Conservation (phyloP, 2,888 invertebrate genomes). For the Andrena dorsata region DNA sequence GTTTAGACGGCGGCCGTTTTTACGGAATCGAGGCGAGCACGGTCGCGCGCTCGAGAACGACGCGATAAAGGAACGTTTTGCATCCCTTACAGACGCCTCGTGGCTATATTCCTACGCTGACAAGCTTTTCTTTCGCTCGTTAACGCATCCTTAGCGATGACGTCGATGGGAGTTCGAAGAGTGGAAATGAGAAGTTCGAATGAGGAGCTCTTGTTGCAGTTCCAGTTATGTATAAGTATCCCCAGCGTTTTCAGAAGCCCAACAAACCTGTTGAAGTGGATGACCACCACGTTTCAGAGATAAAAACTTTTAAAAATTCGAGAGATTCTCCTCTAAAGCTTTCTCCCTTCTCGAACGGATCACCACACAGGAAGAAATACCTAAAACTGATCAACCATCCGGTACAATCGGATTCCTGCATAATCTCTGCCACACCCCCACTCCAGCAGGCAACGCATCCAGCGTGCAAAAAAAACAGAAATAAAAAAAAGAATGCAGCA, state of each 20-base stretch:
- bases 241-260: no score
- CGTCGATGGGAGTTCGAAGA: neutral
- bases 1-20: slow-evolving; percentile 44
- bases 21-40: slow-evolving; percentile 49
- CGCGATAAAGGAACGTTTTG: slow-evolving; percentile 27
- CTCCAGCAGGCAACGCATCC: neutral
- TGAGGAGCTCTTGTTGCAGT: no score
- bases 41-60: slow-evolving; percentile 29
- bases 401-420: neutral
- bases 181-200: no score
- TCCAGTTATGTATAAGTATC: no score
- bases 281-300: no score
- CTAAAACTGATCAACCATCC: no score
- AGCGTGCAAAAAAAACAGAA: neutral
- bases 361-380: no score
- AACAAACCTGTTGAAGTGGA: no score
- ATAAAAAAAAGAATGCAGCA: neutral
- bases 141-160: neutral
- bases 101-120: neutral
- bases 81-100: slow-evolving; percentile 13
- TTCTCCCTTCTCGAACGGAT: no score
- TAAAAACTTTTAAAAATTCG: no score
- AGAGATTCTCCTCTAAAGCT: no score
- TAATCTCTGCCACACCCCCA: neutral
- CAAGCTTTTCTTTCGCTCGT: slow-evolving; percentile 1